A percentile compares a stretch with the other conserved stretches of the same genome.
Evolutionary conservation across 2,797 vertebrate species (phyloP).

Genomic region (Hirundo rustica): DNA sequence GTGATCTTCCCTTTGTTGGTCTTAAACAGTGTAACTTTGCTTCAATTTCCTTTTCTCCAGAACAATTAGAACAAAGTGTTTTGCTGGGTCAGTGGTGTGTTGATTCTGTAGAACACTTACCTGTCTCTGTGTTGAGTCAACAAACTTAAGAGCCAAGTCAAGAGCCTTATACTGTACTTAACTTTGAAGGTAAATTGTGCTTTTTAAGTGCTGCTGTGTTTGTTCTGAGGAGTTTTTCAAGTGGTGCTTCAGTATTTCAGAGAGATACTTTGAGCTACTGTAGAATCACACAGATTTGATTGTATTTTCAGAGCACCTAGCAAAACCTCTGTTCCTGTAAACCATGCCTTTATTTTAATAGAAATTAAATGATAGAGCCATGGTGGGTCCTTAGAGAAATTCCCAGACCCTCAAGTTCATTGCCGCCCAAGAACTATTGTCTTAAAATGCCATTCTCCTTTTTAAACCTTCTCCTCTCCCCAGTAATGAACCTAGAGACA

Average conservation of each 20-base stretch:
- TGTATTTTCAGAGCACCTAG: not conserved
- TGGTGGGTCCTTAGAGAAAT: not conserved
- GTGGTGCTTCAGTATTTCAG: not conserved
- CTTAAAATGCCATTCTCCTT: not conserved
- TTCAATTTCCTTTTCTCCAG: not conserved
- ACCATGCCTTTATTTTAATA: not conserved
- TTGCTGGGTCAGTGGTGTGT: not conserved
- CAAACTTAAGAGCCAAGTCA: not conserved
- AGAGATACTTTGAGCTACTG: not conserved
- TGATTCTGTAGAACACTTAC: not conserved
- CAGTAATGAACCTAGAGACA: not conserved
- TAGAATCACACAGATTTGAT: not conserved
- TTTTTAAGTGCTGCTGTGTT: not conserved
- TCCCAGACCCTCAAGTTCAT: not conserved
- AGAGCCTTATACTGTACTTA: not conserved
- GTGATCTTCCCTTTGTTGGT: not conserved
- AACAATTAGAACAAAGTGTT: not conserved
- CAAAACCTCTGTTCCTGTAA: not conserved
- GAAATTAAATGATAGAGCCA: not conserved
- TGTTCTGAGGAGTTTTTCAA: not conserved
- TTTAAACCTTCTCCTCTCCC: not conserved
- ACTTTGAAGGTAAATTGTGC: not conserved
- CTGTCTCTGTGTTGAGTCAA: not conserved
- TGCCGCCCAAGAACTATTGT: not conserved
- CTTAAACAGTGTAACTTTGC: not conserved